Base-by-base conservation (phyloP, 1,140 invertebrate genomes). In the Chionoecetes opilio region DNA sequence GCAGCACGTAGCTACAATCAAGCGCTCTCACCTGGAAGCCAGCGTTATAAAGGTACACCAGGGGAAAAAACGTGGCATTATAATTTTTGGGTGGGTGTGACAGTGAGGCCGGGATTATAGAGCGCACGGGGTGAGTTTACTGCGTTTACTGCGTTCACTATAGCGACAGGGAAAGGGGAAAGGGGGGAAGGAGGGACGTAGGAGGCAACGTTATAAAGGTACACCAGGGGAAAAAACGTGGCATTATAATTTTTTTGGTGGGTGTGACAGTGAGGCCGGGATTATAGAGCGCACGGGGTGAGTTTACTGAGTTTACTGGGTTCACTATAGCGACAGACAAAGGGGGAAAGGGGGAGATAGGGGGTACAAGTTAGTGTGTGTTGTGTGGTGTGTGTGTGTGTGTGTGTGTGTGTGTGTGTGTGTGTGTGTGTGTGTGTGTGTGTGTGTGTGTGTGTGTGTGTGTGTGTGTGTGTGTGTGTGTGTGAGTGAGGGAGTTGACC, bases 51-150 rank as follows among this genome's bases (percentile, higher is more conserved):
- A 75, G n/a, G 63, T 75, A 75, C 21, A 75, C 21, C 63, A 75
- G 63, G n/a, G n/a, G n/a, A n/a, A 75, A 75, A 75, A 75, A 75
- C 63, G 63, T 75, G 26, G n/a, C 26, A 75, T 75, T 75, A 75
- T 21, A 11, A 75, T 75, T 75, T 75, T 75, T 75, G n/a, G 6
- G 63, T n/a, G 63, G 63, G 21, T 17, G 63, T 75, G 63, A 75
- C 63, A 75, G 63, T 75, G 63, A 75, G 63, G 63, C 63, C 11
- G 34, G 85, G 85, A 87, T 35, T 35, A 87, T 17, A 38, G 37
- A 38, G 85, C 32, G 85, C n/a, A n/a, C n/a, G n/a, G n/a, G n/a
- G n/a, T n/a, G n/a, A n/a, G n/a, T n/a, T n/a, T n/a, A 32, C 32
- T 35, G 11, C 26, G 63, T 75, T 75, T 75, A 75, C 63, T 75